A percentile compares a stretch with the other conserved stretches of the same genome.
Conservation (phyloP, 1,140 invertebrate species). For the Bicyclus anynana region DNA sequence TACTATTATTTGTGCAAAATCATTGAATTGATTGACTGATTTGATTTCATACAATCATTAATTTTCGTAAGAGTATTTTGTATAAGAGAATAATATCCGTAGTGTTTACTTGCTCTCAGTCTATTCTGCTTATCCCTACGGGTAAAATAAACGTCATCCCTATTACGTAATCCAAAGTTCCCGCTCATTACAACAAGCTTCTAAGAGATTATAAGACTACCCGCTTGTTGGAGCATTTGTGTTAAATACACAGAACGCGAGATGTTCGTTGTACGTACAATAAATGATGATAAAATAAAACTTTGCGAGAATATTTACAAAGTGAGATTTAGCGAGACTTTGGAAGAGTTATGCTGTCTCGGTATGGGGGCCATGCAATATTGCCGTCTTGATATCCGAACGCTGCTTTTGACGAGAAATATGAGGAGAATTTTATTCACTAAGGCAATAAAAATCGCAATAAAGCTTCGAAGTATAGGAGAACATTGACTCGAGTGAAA, state of each 20-base stretch:
- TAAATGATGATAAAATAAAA: neutral
- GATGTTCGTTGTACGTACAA: neutral
- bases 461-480: too few relatives aligned
- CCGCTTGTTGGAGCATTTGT: neutral
- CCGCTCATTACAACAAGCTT: slow-evolving; percentile 1
- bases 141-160: neutral
- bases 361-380: too few relatives aligned
- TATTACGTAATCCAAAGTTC: neutral
- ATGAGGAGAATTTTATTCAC: too few relatives aligned
- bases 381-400: too few relatives aligned
- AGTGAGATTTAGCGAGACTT: neutral
- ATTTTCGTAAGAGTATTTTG: too few relatives aligned
- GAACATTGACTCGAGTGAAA: too few relatives aligned
- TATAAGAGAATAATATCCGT: neutral
- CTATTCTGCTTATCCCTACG: neutral
- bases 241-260: neutral
- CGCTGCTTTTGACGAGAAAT: too few relatives aligned
- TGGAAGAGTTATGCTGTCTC: neutral
- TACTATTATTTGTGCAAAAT: too few relatives aligned
- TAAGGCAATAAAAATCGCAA: too few relatives aligned
- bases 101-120: neutral
- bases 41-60: too few relatives aligned
- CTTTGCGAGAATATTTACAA: neutral
- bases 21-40: too few relatives aligned
- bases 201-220: neutral